These are phyloP conservation scores for Pangasius krempfi DNA, from an alignment of 2,797 vertebrate genomes.

Conservation along the genomic window DNA sequence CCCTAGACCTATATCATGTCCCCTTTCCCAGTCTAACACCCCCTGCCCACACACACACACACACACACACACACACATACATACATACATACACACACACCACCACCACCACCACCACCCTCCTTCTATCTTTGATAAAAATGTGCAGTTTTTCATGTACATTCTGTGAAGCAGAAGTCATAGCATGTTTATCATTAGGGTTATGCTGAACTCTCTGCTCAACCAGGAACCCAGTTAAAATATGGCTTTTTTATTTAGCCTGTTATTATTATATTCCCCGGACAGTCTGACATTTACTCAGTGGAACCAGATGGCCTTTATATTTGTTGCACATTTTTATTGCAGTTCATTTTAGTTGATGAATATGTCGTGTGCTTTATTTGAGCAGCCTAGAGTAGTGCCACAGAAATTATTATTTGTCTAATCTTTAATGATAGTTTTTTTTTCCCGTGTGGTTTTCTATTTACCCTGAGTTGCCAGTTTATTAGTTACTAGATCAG, in stretches of 20 bases:
- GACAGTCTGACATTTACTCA: conserved; percentile 35
- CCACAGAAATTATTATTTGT: conserved; percentile 2
- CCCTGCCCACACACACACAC: no score
- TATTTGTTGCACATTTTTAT: conserved; percentile 28
- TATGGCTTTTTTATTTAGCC: neutral
- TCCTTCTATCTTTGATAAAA: neutral
- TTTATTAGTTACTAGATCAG: neutral
- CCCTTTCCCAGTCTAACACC: neutral
- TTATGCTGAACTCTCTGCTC: neutral
- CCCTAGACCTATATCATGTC: neutral
- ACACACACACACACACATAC: no score
- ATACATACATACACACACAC: no score
- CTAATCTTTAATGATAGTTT: neutral
- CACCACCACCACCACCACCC: no score
- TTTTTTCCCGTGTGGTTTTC: no score
- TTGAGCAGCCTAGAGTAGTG: neutral
- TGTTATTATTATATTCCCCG: conserved; percentile 22
- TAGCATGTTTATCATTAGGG: conserved; percentile 2
- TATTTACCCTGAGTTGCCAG: neutral
- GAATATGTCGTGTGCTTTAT: neutral
- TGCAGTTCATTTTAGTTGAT: conserved; percentile 29
- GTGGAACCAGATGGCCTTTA: conserved; percentile 28
- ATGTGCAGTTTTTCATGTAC: neutral
- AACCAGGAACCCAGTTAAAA: neutral
- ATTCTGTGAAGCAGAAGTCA: neutral